These are phyloP conservation scores for Miniopterus natalensis DNA, from an alignment of 2,113 vertebrate species.

Conservation along the genomic window DNA sequence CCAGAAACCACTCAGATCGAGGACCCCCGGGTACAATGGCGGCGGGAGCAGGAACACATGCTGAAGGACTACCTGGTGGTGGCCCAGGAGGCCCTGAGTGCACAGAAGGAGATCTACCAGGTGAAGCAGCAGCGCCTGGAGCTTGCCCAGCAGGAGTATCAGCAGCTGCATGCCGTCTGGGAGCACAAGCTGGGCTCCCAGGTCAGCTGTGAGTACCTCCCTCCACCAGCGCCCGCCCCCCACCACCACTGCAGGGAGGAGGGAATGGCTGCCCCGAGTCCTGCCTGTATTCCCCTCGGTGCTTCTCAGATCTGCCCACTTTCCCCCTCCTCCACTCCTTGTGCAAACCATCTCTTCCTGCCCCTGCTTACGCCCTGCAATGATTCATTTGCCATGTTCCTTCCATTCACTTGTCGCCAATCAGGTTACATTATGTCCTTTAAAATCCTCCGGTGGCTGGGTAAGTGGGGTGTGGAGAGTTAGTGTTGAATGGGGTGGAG, in stretches of 20 bases:
- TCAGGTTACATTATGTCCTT: neutral
- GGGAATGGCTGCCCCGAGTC: neutral
- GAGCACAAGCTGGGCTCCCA: constrained; percentile 96
- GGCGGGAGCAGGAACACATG: constrained; percentile 97
- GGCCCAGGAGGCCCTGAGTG: constrained; percentile 95
- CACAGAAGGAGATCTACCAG: constrained; percentile 97
- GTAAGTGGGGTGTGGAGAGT: neutral
- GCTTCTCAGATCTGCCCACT: neutral
- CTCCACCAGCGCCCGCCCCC: neutral
- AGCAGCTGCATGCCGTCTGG: constrained; percentile 96
- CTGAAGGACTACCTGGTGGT: constrained; percentile 97
- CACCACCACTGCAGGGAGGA: too few species aligned
- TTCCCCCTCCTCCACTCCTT: neutral
- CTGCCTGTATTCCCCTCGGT: neutral
- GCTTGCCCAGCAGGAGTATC: constrained; percentile 97
- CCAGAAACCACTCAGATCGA: constrained; percentile 97
- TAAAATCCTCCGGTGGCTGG: neutral
- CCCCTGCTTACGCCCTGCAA: neutral
- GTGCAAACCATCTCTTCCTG: neutral
- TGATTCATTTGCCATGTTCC: neutral
- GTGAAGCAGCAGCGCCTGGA: constrained; percentile 97
- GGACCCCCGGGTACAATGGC: constrained; percentile 97
- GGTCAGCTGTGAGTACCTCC: constrained; percentile 94
- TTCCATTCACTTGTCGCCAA: neutral
- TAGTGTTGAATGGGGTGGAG: neutral